Percentiles rank a stretch among this genome's conserved stretches.
Conservation (phyloP, 1,140 invertebrate species). For the Bombyx mori region ASM3026992v2 NC_085122.1:12278001-12278500, state of each 20-base stretch:
- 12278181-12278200: constrained; percentile 16
- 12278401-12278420: no score
- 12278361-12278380: not conserved
- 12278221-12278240: constrained; percentile 41
- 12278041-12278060: constrained; percentile 57
- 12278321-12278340: constrained; percentile 1
- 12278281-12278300: constrained; percentile 23
- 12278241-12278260: constrained; percentile 15
- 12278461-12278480: no score
- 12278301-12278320: constrained; percentile 16
- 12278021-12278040: constrained; percentile 23
- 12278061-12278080: constrained; percentile 19
- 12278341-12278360: constrained; percentile 1
- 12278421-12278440: no score
- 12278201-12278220: constrained; percentile 38
- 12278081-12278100: constrained; percentile 32
- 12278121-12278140: constrained; percentile 25
- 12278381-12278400: not conserved
- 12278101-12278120: constrained; percentile 38
- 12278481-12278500: no score
- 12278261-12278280: constrained; percentile 30
- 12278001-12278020: constrained; percentile 36
- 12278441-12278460: no score
- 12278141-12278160: constrained; percentile 23
- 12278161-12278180: constrained; percentile 19